Conservation (phyloP, 2,113 vertebrate genomes). For the Nothocercus nigrocapillus region DNA sequence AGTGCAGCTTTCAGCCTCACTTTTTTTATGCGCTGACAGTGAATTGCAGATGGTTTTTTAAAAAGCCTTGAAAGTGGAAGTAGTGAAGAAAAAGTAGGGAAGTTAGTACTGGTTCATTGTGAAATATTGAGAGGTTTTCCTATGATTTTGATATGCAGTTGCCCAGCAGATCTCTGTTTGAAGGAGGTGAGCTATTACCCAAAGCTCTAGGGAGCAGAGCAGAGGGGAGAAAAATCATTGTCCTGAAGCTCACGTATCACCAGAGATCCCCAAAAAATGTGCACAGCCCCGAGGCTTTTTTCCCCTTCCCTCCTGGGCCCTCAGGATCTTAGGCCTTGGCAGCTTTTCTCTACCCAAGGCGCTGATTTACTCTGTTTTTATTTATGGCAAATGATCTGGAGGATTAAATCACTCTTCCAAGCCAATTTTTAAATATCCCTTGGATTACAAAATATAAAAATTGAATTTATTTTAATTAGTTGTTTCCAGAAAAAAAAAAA, state of each 20-base stretch:
- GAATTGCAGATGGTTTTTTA: not conserved
- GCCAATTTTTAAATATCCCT: not conserved
- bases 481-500: not conserved
- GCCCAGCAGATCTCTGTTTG: not conserved
- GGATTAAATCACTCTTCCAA: not conserved
- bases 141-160: not conserved
- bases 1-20: not conserved
- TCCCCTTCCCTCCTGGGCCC: not conserved
- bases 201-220: not conserved
- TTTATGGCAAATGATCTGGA: not conserved
- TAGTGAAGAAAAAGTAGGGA: not conserved
- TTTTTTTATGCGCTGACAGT: not conserved
- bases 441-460: not conserved
- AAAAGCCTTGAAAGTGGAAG: not conserved
- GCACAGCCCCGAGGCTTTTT: not conserved
- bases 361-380: not conserved
- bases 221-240: not conserved
- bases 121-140: not conserved
- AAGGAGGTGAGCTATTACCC: not conserved
- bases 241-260: not conserved
- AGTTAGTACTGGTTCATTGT: not conserved
- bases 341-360: not conserved
- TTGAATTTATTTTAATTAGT: not conserved
- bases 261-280: not conserved
- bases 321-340: fast-evolving